Percentiles rank a stretch among this genome's conserved stretches.
Evolutionary conservation across 2,113 vertebrate species (phyloP).

Genomic region (Passer domesticus): DNA sequence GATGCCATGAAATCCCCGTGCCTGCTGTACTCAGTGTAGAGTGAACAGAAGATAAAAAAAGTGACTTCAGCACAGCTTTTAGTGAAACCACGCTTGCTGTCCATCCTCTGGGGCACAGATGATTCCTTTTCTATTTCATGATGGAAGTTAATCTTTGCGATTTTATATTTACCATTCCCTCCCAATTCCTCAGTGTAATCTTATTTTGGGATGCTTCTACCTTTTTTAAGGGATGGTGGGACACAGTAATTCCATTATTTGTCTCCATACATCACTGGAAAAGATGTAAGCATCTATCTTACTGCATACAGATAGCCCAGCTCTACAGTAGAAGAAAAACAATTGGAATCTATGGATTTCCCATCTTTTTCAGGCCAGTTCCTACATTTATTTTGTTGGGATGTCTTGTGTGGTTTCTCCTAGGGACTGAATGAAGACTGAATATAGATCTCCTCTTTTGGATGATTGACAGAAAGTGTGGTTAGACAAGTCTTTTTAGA

Average conservation of each 20-base stretch:
- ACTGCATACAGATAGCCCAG: not conserved
- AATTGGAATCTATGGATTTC: not conserved
- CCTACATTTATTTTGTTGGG: not conserved
- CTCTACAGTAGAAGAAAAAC: not conserved
- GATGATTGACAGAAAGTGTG: conserved; percentile 1
- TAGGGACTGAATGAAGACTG: not conserved
- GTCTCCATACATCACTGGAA: not conserved
- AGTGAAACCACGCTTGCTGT: not conserved
- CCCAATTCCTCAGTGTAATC: not conserved
- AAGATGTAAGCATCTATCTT: not conserved
- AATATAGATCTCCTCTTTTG: not conserved
- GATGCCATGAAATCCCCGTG: not conserved
- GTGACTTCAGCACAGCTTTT: not conserved
- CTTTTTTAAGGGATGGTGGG: not conserved
- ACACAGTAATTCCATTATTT: not conserved
- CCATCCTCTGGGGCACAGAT: fast-evolving
- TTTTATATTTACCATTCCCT: not conserved
- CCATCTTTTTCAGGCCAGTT: not conserved
- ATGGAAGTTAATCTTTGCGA: not conserved
- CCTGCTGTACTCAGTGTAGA: not conserved
- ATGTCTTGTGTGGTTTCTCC: not conserved
- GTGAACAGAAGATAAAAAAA: not conserved
- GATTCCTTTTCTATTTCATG: not conserved
- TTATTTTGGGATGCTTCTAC: not conserved
- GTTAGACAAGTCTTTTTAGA: conserved; percentile 23